A percentile compares a stretch with the other conserved stretches of the same genome.
These are phyloP conservation scores for Xenopus laevis DNA, from an alignment of 2,113 vertebrate genomes.

Conservation along the genomic window DNA sequence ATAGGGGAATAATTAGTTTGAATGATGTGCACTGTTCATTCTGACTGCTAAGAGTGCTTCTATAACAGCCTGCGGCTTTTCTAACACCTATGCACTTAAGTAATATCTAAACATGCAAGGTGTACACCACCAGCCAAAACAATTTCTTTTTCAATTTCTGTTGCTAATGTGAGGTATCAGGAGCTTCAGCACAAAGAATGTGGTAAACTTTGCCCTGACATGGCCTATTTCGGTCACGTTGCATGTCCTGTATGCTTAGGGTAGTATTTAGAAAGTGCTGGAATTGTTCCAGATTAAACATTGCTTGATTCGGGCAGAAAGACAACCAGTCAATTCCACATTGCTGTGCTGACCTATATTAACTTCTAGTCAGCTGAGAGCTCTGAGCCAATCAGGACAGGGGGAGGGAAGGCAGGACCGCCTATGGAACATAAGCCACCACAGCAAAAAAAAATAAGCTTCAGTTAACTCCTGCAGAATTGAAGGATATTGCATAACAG, in stretches of 20 bases:
- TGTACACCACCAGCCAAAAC: too few species aligned
- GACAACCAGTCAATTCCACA: slow-evolving; percentile 61
- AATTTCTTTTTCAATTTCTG: too few species aligned
- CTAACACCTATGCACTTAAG: too few species aligned
- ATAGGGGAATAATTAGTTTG: too few species aligned
- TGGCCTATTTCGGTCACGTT: slow-evolving; percentile 48
- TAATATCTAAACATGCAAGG: too few species aligned
- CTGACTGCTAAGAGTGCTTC: too few species aligned
- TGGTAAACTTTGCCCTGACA: slow-evolving; percentile 46
- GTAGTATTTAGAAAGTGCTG: slow-evolving; percentile 54
- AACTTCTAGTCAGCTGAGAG: slow-evolving; percentile 62
- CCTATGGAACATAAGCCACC: slow-evolving; percentile 53
- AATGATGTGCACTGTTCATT: too few species aligned
- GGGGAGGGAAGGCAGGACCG: slow-evolving; percentile 50
- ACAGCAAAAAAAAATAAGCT: slow-evolving; percentile 63
- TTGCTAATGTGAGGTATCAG: neutral
- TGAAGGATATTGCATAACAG: neutral
- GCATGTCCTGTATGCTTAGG: slow-evolving; percentile 46
- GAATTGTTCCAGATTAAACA: slow-evolving; percentile 66
- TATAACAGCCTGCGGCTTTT: too few species aligned
- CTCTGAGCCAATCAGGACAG: slow-evolving; percentile 46
- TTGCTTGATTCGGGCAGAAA: slow-evolving; percentile 49
- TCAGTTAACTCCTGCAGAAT: slow-evolving; percentile 15
- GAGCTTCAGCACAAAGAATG: neutral
- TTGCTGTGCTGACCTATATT: slow-evolving; percentile 69